Base-by-base conservation (phyloP, 2,888 invertebrate species). In the Agrochola lychnidis region DNA sequence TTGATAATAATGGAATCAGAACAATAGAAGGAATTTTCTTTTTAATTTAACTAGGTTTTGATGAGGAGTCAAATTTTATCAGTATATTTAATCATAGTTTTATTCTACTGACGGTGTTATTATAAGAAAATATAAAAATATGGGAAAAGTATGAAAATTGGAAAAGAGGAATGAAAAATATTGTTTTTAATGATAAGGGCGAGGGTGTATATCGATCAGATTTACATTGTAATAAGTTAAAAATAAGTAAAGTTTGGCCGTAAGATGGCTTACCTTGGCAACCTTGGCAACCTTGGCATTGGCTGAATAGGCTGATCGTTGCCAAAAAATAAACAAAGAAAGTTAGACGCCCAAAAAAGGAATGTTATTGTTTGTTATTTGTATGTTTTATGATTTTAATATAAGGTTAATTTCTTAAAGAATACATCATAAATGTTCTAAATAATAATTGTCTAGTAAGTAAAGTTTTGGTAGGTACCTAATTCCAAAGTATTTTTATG, bases 321-420 rank as follows among this genome's bases (percentile, higher is more conserved):
- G 83, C 83, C 78, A 80, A 80, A 69, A 69, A 51, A 48, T 51
- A 56, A 70, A 79, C 83, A 82, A 77, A 77, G 77, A 70, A 56
- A 70, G 61, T 61, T 22, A 12, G 2, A 59, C 22, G 19, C 7
- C 78, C 56, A 56, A 83, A 78, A 45, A 63, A 14, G 36, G 78
- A 40, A 53, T 45, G 19, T 16, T 1, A 19, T 40, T 59, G 42
- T 73, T 45, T 12, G 1, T n/a, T 5, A 4, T 7, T 4, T 57
- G 7, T 25, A 25, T 4, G 12, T 19, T 48, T 30, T 48, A 1
- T 1, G 16, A 36, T 36, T 51, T 9, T 12, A 66, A 14, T 66
- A 30, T 4, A 48, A 7, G 45, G 25, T 45, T 42, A 25, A 25
- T 40, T 40, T 64, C 9, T n/a, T 63, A 40, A 12, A n/a, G 14